Conservation (phyloP, 2,888 invertebrate species). For the Tholera decimalis region DNA sequence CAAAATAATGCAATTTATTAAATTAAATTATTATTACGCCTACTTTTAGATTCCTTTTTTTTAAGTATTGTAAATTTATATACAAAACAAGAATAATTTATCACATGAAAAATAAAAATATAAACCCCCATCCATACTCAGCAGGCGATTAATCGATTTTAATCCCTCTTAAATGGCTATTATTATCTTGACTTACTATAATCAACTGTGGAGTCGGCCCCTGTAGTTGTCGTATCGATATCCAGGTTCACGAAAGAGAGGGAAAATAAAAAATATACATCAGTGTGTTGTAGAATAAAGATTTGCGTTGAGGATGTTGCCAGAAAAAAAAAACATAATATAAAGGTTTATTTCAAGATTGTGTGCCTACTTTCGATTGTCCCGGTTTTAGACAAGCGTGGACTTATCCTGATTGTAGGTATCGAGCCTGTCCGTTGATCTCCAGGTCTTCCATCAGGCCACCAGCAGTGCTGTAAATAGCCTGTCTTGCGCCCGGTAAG, state of each 20-base stretch:
- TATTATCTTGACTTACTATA: conserved; percentile 85
- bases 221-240: conserved; percentile 76
- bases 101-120: conserved; percentile 51
- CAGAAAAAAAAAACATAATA: conserved; percentile 51
- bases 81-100: conserved; percentile 65
- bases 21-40: too few relatives aligned
- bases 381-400: not conserved
- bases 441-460: too few relatives aligned
- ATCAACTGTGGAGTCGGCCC: conserved; percentile 90
- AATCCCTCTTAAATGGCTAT: conserved; percentile 35
- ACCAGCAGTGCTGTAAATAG: too few relatives aligned
- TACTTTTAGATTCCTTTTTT: too few relatives aligned
- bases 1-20: not conserved
- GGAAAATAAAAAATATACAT: conserved; percentile 76
- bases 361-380: not conserved
- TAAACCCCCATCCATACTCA: conserved; percentile 30
- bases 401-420: not conserved
- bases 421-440: too few relatives aligned
- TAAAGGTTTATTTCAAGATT: too few relatives aligned
- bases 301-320: conserved; percentile 49
- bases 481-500: too few relatives aligned
- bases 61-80: too few relatives aligned
- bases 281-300: conserved; percentile 68
- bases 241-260: conserved; percentile 74
- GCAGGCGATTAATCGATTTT: conserved; percentile 54